Evolutionary conservation across 2,113 vertebrate species (phyloP).

Genomic region (Anthoscopus minutus): DNA sequence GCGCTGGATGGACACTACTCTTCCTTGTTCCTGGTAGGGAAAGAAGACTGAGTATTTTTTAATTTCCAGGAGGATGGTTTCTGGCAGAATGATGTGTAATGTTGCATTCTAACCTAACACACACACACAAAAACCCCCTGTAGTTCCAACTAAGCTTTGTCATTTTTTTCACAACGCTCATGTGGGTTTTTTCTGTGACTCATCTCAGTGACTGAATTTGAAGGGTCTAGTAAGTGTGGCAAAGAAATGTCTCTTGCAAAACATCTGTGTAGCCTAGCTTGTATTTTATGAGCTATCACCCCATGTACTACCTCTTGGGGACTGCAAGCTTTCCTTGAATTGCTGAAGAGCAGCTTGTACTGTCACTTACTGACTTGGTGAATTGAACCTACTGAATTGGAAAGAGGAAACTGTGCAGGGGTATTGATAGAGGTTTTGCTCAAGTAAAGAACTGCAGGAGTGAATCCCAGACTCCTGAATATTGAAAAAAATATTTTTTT

Average conservation of each 20-base stretch:
- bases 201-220: conserved; percentile 46
- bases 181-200: conserved; percentile 36
- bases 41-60: conserved; percentile 3
- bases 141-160: conserved; percentile 26
- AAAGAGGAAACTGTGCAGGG: neutral
- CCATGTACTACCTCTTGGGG: neutral
- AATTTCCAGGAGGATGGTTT: conserved; percentile 44
- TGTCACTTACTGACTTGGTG: neutral
- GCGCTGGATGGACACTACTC: conserved; percentile 35
- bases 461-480: neutral
- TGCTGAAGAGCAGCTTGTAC: neutral
- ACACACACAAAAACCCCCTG: neutral
- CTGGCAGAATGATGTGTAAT: neutral
- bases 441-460: neutral
- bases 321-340: neutral
- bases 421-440: neutral
- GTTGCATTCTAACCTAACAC: conserved; percentile 16
- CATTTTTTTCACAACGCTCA: neutral
- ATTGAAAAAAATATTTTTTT: neutral
- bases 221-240: neutral
- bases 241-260: neutral
- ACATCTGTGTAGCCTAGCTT: neutral
- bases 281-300: neutral
- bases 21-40: neutral
- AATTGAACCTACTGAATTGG: neutral